A percentile compares a stretch with the other conserved stretches of the same genome.
phyloP scores from a whole-genome alignment of 2,888 invertebrate species.

The Schrankia costaestrigalis region DNA sequence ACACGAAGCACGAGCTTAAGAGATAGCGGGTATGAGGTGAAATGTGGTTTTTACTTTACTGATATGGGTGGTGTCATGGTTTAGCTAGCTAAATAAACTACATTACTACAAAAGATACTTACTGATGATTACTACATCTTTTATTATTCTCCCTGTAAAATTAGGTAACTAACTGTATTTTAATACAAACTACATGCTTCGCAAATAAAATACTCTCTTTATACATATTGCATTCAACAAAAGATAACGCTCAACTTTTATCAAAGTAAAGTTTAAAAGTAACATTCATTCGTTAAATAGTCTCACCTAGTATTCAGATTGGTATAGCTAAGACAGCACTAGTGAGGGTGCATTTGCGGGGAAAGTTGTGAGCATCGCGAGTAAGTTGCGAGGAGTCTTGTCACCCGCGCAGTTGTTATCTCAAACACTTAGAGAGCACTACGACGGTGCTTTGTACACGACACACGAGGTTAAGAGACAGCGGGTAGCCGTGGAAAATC shows the following conservation, averaged over 20 bases:
- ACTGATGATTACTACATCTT: too few species aligned
- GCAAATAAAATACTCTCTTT: too few species aligned
- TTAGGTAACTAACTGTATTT: too few species aligned
- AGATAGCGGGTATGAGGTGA: slow-evolving; percentile 18
- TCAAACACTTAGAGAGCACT: slow-evolving; percentile 53
- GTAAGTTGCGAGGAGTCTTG: slow-evolving; percentile 55
- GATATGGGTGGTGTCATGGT: too few species aligned
- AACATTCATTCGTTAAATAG: slow-evolving; percentile 6
- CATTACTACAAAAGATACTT: too few species aligned
- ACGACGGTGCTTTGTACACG: slow-evolving; percentile 31
- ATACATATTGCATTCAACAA: too few species aligned
- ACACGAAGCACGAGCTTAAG: slow-evolving; percentile 19
- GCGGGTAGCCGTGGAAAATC: slow-evolving; percentile 19
- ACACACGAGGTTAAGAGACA: slow-evolving; percentile 18
- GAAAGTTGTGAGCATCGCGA: slow-evolving; percentile 46
- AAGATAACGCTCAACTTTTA: too few species aligned
- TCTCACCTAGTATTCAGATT: slow-evolving; percentile 19
- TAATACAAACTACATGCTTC: too few species aligned
- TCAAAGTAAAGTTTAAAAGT: not conserved
- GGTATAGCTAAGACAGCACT: slow-evolving; percentile 36
- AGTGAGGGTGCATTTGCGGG: slow-evolving; percentile 42
- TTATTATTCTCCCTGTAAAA: too few species aligned
- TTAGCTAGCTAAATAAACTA: too few species aligned
- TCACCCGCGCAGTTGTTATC: slow-evolving; percentile 62
- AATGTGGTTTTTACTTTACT: slow-evolving; percentile 13